These are phyloP conservation scores for Neoseiulus cucumeris DNA, from an alignment of 1,140 invertebrate genomes.

Conservation along the genomic window DNA sequence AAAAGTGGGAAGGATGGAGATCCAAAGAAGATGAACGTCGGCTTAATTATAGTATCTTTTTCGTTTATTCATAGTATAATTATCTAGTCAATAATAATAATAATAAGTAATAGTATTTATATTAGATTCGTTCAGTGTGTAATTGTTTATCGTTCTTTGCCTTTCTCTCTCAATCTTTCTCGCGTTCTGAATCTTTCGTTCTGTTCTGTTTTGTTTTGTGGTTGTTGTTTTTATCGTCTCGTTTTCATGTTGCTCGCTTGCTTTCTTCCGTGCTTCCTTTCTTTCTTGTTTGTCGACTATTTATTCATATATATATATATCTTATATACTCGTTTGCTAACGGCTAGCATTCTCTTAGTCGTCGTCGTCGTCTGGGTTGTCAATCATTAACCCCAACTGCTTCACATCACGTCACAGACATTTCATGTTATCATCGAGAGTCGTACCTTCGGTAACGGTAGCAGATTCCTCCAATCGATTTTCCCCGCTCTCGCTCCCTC, in stretches of 20 bases:
- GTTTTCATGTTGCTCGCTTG: no score
- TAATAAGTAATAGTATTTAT: not conserved
- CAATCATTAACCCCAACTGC: no score
- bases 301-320: constrained; percentile 6
- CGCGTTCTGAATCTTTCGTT: not conserved
- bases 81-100: not conserved
- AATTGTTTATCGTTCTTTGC: not conserved
- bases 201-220: not conserved
- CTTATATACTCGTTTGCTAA: no score
- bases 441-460: no score
- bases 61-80: not conserved
- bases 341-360: no score
- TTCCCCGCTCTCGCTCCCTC: no score
- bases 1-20: no score
- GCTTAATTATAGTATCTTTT: not conserved
- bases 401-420: no score
- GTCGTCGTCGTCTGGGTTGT: no score
- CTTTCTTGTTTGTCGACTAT: not conserved
- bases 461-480: no score
- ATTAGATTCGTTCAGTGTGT: not conserved
- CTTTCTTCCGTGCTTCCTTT: not conserved
- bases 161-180: not conserved
- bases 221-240: no score
- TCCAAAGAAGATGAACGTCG: not conserved
- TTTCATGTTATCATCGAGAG: no score